Base-by-base conservation (phyloP, 1,140 invertebrate genomes). In the Hirudo medicinalis region DNA sequence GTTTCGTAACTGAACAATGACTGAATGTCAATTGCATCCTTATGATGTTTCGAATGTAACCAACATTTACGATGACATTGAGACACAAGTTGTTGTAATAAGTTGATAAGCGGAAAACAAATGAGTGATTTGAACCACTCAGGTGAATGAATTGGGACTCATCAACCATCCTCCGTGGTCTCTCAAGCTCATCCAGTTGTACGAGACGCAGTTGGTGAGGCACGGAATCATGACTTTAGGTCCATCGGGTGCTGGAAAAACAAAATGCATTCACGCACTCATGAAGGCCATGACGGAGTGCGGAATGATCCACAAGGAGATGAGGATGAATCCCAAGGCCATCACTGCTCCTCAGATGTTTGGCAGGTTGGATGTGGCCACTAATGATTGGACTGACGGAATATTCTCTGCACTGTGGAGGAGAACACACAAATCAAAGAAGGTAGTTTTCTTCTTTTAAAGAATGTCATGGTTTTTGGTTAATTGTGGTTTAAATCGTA, bases 331-430 rank as follows among this genome's bases (percentile, higher is more conserved):
- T 84, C 94, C 94, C 0, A 96, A 97, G 85, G 91, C 93, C 54
- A 96, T 97, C 75, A 95, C 92, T 66, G 91, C 92, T 4, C 88
- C 92, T 5, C 94, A 97, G 84, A 97, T 97, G 94, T 97, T 97
- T 82, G 94, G 94, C 1, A 85, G 91, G 60, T 83, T 96, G 36
- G 93, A 96, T 79, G 92, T 95, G 0, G 92, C 93, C 9, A 97
- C 94, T 0, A 96, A 97, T 81, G 94, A 97, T 78, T 97, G 94
- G 94, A 96, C 92, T 0, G 93, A 97, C 82, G 94, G 94, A 1
- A 95, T 97, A 75, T 97, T 97, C 82, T 94, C 92, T n/a, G 91
- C 93, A 0, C 82, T 96, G 0, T 97, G 93, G 94, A 86, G 94
- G 66, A 92, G 93, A 83, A 95, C 93, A 0, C 83, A 94, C 0